A percentile compares a stretch with the other conserved stretches of the same genome.
Conservation (phyloP, 2,113 vertebrate species). For the Orycteropus afer region DNA sequence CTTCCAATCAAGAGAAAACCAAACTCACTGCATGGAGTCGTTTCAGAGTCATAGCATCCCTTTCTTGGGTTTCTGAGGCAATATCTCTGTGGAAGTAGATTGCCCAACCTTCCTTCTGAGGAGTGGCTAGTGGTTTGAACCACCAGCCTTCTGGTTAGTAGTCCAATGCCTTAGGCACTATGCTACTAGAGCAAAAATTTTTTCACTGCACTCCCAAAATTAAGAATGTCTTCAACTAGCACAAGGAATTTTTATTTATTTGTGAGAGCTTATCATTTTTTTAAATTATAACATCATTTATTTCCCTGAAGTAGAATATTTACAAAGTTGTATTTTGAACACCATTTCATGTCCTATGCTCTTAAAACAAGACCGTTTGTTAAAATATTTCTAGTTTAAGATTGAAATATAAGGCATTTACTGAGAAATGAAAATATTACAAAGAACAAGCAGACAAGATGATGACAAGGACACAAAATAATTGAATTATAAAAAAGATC, state of each 20-base stretch:
- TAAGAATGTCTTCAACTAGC: background rate
- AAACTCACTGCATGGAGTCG: too few relatives aligned
- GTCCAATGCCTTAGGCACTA: too few relatives aligned
- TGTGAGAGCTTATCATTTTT: slow-evolving; percentile 7
- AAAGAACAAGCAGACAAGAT: background rate
- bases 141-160: too few relatives aligned
- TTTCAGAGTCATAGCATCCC: too few relatives aligned
- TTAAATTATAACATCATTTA: background rate
- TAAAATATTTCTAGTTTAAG: slow-evolving; percentile 42
- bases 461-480: background rate
- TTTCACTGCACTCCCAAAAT: background rate
- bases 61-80: too few relatives aligned
- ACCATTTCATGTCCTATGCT: background rate
- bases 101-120: too few relatives aligned
- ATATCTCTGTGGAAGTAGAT: too few relatives aligned
- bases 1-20: too few relatives aligned
- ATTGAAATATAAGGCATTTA: background rate
- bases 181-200: too few relatives aligned
- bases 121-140: too few relatives aligned
- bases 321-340: slow-evolving; percentile 40
- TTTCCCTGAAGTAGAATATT: background rate
- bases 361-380: slow-evolving; percentile 17
- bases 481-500: background rate
- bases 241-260: background rate
- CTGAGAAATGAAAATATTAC: background rate